phyloP scores from a whole-genome alignment of 2,888 invertebrate species.

The Rotaria sp. region DNA sequence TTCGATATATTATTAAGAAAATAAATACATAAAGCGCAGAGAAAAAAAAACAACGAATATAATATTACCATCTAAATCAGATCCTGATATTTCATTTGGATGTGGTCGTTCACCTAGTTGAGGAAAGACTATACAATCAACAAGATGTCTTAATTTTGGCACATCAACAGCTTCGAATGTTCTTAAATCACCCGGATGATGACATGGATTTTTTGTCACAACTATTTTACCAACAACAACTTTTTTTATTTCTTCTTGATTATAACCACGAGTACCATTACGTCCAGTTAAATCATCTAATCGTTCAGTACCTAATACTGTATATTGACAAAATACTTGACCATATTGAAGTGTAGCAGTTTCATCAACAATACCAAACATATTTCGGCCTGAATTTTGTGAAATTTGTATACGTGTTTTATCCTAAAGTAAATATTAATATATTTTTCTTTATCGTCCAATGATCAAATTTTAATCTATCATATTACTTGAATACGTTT shows the following conservation, averaged over 20 bases:
- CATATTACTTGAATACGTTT: background rate
- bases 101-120: conserved; percentile 1
- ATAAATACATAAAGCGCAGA: too few relatives aligned
- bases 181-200: conserved; percentile 21
- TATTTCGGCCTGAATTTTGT: background rate
- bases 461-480: too few relatives aligned
- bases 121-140: conserved; percentile 5
- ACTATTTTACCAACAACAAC: background rate
- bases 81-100: conserved; percentile 20
- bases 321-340: conserved; percentile 18
- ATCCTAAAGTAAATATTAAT: background rate
- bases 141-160: conserved; percentile 10
- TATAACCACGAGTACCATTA: background rate
- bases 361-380: conserved; percentile 28
- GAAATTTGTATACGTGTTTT: conserved; percentile 14
- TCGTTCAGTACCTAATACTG: background rate
- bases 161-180: conserved; percentile 11
- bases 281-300: background rate
- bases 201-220: conserved; percentile 26
- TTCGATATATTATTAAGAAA: too few relatives aligned
- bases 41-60: background rate
- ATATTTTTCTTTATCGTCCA: too few relatives aligned
- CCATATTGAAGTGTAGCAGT: conserved; percentile 8
- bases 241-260: background rate
- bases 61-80: background rate